A percentile compares a stretch with the other conserved stretches of the same genome.
Evolutionary conservation across 2,888 invertebrate genomes (phyloP).

Genomic region (Chaitophorus viminalis): DNA sequence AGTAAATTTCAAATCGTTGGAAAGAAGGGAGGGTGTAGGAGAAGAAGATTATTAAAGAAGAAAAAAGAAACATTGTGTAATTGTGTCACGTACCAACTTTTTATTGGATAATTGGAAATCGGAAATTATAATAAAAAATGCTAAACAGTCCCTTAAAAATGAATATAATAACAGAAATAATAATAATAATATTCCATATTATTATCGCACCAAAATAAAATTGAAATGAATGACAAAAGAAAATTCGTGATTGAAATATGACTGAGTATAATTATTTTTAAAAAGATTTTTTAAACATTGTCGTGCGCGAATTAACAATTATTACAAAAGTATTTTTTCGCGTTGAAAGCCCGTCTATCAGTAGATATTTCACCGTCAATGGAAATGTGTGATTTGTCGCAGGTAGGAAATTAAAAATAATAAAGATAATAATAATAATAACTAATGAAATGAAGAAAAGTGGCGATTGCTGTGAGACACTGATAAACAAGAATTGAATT

Average conservation of each 20-base stretch:
- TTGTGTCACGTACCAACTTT: slow-evolving; percentile 46
- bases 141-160: slow-evolving; percentile 9
- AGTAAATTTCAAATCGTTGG: no score
- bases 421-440: not conserved
- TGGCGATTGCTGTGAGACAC: slow-evolving; percentile 1
- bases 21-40: not conserved
- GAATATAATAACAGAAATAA: not conserved
- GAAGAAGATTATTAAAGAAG: not conserved
- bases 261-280: not conserved
- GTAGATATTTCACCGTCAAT: not conserved
- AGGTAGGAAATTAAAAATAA: not conserved
- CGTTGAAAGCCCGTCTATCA: not conserved
- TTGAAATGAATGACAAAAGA: slow-evolving; percentile 27
- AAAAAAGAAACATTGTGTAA: not conserved
- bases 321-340: slow-evolving; percentile 7
- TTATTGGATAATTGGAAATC: slow-evolving; percentile 25
- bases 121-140: slow-evolving; percentile 35
- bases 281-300: slow-evolving; percentile 6
- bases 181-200: no score
- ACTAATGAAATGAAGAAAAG: not conserved
- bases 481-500: slow-evolving; percentile 45
- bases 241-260: slow-evolving; percentile 57
- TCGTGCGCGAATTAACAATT: slow-evolving; percentile 49
- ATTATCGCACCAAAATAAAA: slow-evolving; percentile 1
- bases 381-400: not conserved